Conservation (phyloP, 2,888 invertebrate species). For the Tethea ocularis region DNA sequence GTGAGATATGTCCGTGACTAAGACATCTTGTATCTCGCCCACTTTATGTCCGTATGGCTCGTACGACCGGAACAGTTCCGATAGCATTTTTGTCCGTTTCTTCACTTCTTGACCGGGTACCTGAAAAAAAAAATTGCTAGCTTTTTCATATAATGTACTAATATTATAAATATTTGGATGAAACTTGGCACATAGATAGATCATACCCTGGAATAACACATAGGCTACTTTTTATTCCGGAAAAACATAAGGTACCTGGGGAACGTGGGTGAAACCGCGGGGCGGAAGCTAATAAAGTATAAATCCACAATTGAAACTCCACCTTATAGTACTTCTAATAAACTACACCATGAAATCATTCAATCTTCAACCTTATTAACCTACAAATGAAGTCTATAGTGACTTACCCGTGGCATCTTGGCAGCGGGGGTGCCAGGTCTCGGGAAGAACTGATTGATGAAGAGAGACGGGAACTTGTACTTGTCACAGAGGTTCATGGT, state of each 20-base stretch:
- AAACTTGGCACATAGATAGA: too few relatives aligned
- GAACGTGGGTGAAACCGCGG: too few relatives aligned
- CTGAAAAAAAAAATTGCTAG: constrained; percentile 44
- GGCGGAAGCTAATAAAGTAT: too few relatives aligned
- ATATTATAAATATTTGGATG: too few relatives aligned
- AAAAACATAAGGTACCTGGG: too few relatives aligned
- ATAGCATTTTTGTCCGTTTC: constrained; percentile 92
- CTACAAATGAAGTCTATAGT: constrained; percentile 4
- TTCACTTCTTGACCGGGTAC: constrained; percentile 95
- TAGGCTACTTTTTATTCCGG: too few relatives aligned
- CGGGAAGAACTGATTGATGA: constrained; percentile 99
- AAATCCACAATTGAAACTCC: too few relatives aligned
- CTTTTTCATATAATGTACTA: too few relatives aligned
- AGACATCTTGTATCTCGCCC: constrained; percentile 88
- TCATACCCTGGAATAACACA: too few relatives aligned
- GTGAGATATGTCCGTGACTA: constrained; percentile 97
- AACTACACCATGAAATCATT: background rate
- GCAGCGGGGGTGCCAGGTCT: constrained; percentile 98
- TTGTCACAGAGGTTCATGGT: constrained; percentile 92
- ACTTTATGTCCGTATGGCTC: constrained; percentile 89
- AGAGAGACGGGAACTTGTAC: constrained; percentile 96
- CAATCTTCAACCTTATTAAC: background rate
- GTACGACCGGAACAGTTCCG: constrained; percentile 95
- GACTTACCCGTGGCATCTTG: constrained; percentile 87
- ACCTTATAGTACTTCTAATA: too few relatives aligned